Base-by-base conservation (phyloP, 1,140 invertebrate genomes). In the Asobara japonica region DNA sequence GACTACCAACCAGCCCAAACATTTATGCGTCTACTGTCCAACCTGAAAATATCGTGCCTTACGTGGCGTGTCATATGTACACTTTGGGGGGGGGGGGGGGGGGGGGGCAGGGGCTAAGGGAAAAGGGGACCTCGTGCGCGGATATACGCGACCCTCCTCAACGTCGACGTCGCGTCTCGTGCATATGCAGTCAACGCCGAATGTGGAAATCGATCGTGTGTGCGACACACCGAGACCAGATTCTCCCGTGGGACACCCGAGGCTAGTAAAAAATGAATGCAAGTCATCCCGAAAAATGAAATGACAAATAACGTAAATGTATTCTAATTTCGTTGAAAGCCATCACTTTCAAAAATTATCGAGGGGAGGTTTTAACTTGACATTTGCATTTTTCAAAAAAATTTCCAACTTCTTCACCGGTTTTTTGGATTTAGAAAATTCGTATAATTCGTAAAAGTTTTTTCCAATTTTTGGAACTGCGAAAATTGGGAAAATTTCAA, bases 31-130 rank as follows among this genome's bases (percentile, higher is more conserved):
- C 76, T 83, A 86, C 83, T 86, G 83, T 71, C 80, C 80, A 78
- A 74, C 77, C 84, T 85, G 84, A 86, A 87, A 84, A 86, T 86
- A 84, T 86, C 79, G 79, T 74, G 75, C 71, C 72, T 65, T 30
- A 67, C 45, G 25, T 74, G 27, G 61, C 45, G 67, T 71, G 45
- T 65, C 33, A 66, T 60, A 27, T 41, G n/a, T 70, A 20, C 25
- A 38, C 18, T 51, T 38, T 30, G 29, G 11, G 25, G 41, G 38
- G 36, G 48, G 30, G 29, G 31, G 48, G 33, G 33, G 60, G 1
- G 16, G 22, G 20, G 48, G 20, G 64, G 36, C 33, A 38, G 36
- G 36, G 36, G 64, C 66, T 41, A 71, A 73, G 77, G 36, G 36
- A 45, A 45, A 73, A 60, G 36, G 22, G 66, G 65, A 60, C 73